Base-by-base conservation (phyloP, 2,888 invertebrate species). In the Parnassius mnemosyne region DNA sequence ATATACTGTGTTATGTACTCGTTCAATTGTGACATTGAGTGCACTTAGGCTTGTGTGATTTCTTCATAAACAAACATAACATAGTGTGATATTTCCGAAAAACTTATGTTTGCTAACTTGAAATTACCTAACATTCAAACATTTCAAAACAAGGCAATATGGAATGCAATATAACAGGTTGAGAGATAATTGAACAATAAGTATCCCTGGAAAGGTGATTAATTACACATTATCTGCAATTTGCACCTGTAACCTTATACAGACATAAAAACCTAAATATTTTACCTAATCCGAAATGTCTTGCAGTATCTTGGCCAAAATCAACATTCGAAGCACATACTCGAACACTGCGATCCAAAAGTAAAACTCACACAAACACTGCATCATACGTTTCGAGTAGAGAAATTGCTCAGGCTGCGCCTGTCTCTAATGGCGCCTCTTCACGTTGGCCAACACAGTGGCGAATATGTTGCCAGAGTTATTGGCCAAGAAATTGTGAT, bases 291-390 rank as follows among this genome's bases (percentile, higher is more conserved):
- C 10, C 57, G 13, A 52, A 49, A 55, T 43, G 53, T 20, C 43
- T 62, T 53, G 34, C 42, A 25, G 25, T 25, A 25, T 34, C n/a
- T 34, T 51, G 34, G 42, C 63, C 46, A 16, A 10, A 16, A 63
- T 63, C 63, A 59, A 42, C 59, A 63, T 63, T 68, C 68, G 50
- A 50, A 52, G 62, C 69, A 67, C 67, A 69, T 58, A 75, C 34
- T 34, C 34, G 34, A 34, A 34, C 81, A 81, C 78, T 77, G 80
- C 79, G 79, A 80, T 80, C 77, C 81, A 77, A 75, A 75, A 70
- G 77, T 68, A 79, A 81, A 78, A 77, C 71, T 69, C 66, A 75
- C 77, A 77, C 73, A 75, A 78, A 76, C 69, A 69, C 68, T 63
- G 64, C 60, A 65, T 67, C 64, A 66, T 62, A 64, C 57, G 58